These are phyloP conservation scores for Hylomyscus alleni DNA, from an alignment of 2,797 vertebrate genomes.

Conservation along the genomic window DNA sequence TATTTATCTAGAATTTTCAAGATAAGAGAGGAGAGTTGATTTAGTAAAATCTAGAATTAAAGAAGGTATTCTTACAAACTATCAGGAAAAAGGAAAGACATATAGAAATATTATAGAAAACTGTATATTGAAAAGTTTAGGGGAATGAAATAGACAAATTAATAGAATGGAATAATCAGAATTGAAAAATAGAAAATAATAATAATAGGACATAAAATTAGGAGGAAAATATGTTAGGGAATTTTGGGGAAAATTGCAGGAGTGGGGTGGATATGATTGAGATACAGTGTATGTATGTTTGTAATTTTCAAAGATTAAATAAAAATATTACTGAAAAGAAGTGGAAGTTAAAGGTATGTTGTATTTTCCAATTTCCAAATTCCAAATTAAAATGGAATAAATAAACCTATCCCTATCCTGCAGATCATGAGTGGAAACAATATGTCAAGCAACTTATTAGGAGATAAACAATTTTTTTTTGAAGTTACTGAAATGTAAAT, in stretches of 20 bases:
- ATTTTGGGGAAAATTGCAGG: neutral
- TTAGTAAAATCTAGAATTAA: neutral
- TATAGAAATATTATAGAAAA: neutral
- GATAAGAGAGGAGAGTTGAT: neutral
- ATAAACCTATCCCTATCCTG: too few species aligned
- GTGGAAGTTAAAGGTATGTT: neutral
- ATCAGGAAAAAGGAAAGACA: neutral
- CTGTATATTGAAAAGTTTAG: neutral
- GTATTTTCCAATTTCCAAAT: neutral
- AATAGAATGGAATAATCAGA: neutral
- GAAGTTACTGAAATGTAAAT: too few species aligned
- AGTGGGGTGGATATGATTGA: neutral
- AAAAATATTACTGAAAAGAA: neutral
- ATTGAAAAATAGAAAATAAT: neutral
- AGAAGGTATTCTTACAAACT: neutral
- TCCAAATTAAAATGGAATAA: neutral
- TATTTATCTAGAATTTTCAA: neutral
- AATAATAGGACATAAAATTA: neutral
- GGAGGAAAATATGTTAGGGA: neutral
- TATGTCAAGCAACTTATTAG: neutral
- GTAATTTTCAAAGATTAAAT: neutral
- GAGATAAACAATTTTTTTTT: neutral
- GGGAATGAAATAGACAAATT: neutral
- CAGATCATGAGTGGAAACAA: neutral
- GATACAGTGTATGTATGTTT: neutral